Percentiles rank a stretch among this genome's conserved stretches.
phyloP scores from a whole-genome alignment of 1,140 invertebrate species.

The Heliconius nattereri region DNA sequence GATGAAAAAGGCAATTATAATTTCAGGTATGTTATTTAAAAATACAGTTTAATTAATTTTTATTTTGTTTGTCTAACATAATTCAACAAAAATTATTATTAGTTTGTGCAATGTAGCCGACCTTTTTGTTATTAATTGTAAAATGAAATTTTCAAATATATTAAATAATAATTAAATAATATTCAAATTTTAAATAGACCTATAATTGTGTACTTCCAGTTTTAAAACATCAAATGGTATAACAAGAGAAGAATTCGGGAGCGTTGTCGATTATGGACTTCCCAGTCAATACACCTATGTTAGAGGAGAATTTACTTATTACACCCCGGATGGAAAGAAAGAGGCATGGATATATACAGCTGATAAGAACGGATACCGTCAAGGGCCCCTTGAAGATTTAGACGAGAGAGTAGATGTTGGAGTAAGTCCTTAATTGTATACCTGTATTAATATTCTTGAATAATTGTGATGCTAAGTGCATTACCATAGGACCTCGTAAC shows the following conservation, averaged over 20 bases:
- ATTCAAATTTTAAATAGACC: too few relatives aligned
- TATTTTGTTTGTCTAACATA: too few relatives aligned
- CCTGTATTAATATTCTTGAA: not conserved
- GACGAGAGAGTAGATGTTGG: not conserved
- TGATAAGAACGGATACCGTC: conserved; percentile 49
- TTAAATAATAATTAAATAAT: too few relatives aligned
- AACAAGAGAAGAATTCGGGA: conserved; percentile 46
- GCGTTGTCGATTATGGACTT: conserved; percentile 40
- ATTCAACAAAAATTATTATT: not conserved
- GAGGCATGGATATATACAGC: conserved; percentile 43
- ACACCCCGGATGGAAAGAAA: conserved; percentile 40
- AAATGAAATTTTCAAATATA: not conserved
- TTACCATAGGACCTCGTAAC: too few relatives aligned
- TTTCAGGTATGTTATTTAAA: conserved; percentile 42
- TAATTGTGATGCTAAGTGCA: too few relatives aligned
- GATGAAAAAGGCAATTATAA: conserved; percentile 50
- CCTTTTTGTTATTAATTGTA: not conserved
- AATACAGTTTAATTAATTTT: not conserved
- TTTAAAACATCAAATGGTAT: conserved; percentile 50
- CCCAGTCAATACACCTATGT: conserved; percentile 44
- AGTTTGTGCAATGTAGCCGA: too few relatives aligned
- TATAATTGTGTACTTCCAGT: conserved; percentile 23
- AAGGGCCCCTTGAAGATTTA: not conserved
- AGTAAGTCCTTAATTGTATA: not conserved
- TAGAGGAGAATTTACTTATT: conserved; percentile 39